Conservation (phyloP, 2,888 invertebrate genomes). For the Caenorhabditis panamensis region DNA sequence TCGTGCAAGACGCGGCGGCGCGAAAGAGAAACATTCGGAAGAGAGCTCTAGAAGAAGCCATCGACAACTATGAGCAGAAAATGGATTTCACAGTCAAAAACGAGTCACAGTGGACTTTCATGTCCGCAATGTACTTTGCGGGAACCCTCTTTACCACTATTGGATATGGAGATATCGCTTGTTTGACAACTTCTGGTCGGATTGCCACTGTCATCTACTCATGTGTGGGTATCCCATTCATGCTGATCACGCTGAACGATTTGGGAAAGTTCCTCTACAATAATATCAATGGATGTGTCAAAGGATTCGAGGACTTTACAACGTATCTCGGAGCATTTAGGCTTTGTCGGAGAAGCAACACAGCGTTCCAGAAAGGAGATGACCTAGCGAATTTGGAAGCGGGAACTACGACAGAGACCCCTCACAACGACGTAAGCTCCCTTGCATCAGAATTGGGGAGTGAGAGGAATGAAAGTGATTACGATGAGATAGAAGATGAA, state of each 20-base stretch:
- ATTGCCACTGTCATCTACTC: conserved; percentile 93
- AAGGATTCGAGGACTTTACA: conserved; percentile 60
- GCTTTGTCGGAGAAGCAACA: conserved; percentile 36
- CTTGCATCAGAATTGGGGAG: conserved; percentile 68
- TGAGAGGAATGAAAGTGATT: conserved; percentile 57
- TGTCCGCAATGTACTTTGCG: conserved; percentile 78
- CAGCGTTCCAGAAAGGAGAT: conserved; percentile 49
- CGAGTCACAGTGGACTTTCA: conserved; percentile 74
- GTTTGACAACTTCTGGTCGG: conserved; percentile 90
- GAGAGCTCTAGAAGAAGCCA: conserved; percentile 74
- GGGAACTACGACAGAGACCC: conserved; percentile 8
- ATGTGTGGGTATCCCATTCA: conserved; percentile 91
- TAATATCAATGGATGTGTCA: conserved; percentile 76
- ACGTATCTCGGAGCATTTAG: conserved; percentile 63
- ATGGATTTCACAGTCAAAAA: conserved; percentile 67
- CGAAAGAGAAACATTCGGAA: conserved; percentile 42
- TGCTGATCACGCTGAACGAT: conserved; percentile 93
- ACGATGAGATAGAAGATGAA: conserved; percentile 63
- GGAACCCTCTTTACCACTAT: conserved; percentile 81
- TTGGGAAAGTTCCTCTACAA: conserved; percentile 85
- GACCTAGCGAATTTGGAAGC: conserved; percentile 55
- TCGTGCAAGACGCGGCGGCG: conserved; percentile 67
- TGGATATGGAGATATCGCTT: conserved; percentile 93
- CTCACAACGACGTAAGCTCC: conserved; percentile 57
- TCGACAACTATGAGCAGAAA: conserved; percentile 75